Base-by-base conservation (phyloP, 2,797 vertebrate genomes). In the Diplodus puntazzo region DNA sequence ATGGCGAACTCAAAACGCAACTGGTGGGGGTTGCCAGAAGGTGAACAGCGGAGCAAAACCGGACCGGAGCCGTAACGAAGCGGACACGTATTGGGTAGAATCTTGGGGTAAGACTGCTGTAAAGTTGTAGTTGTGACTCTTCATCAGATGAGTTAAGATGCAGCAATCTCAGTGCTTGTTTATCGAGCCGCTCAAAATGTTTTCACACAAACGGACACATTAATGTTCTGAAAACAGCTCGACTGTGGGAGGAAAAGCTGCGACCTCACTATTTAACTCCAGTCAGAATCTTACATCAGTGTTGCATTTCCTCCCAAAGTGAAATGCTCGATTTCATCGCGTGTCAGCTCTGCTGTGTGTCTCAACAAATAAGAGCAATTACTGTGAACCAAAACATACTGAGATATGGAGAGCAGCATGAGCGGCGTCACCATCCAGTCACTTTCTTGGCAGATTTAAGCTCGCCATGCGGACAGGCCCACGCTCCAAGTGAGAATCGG, bases 361-460 rank as follows among this genome's bases (percentile, higher is more conserved):
- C 72, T 83, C 80, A 21, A 77, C 84, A 82, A 79, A 83, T 83
- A 84, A 81, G 75, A 89, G 87, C 87, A 85, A 87, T 86, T 82
- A 84, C 75, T 76, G 76, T 48, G 69, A 87, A 76, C 57, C 63
- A 20, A 30, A 83, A 85, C 84, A 81, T 20, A 25, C 76, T 66
- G 87, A 63, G 81, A 87, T 9, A 46, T 21, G 73, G 58, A 78
- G 71, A 66, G 58, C 63, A 14, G 63, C 78, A 3, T 39, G 21
- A 9, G 70, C 50, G 43, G 17, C 69, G 52, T 48, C 82, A 17
- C 69, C 69, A n/a, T 45, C 63, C 80, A 68, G 78, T 77, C 79
- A 23, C 77, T 81, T 66, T 68, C 80, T 72, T 88, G 90, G 88
- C 91, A 88, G 72, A 69, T 39, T 46, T 46, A 18, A 52, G 71